Evolutionary conservation across 1,140 invertebrate species (phyloP).

Genomic region (Camponotus vicinus): DNA sequence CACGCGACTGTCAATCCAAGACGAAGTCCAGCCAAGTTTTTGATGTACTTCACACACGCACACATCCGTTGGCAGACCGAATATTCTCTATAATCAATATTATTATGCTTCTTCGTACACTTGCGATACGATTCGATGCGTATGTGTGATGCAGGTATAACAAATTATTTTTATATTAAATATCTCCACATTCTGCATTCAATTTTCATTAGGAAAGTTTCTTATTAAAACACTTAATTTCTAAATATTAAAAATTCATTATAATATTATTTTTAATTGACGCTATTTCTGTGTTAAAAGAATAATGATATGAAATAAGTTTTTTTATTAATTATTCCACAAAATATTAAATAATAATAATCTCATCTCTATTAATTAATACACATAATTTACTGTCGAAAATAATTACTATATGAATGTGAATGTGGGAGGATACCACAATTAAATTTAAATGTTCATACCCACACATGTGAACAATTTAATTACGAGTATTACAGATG

Average conservation of each 20-base stretch:
- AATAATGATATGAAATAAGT: neutral
- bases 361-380: neutral
- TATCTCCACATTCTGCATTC: neutral
- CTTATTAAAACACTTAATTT: neutral
- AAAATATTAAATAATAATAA: neutral
- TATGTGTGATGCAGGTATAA: neutral
- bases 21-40: neutral
- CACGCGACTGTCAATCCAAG: slow-evolving; percentile 39
- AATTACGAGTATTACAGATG: neutral
- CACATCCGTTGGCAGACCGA: neutral
- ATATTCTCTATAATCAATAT: neutral
- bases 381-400: too few species aligned
- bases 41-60: slow-evolving; percentile 14
- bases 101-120: neutral
- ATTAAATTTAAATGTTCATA: neutral
- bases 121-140: neutral
- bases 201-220: neutral
- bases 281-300: too few species aligned
- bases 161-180: neutral
- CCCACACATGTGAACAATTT: neutral
- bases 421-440: neutral
- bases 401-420: too few species aligned
- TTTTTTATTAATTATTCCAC: neutral
- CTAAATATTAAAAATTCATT: neutral
- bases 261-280: too few species aligned